phyloP scores from a whole-genome alignment of 2,888 invertebrate genomes.

The Osmoderma eremita region DNA sequence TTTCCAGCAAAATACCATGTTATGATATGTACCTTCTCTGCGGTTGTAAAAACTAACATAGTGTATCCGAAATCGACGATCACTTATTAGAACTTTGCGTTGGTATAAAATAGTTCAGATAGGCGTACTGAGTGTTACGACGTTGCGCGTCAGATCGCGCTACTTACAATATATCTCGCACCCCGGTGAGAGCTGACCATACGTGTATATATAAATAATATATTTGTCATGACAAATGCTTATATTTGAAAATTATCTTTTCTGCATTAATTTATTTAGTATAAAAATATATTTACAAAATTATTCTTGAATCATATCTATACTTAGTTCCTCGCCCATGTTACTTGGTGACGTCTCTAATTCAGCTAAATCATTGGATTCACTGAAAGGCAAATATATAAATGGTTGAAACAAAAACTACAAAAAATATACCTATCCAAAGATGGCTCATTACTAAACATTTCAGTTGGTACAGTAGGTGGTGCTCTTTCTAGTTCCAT shows the following conservation, averaged over 20 bases:
- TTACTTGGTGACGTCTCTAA: conserved; percentile 87
- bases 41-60: too few species aligned
- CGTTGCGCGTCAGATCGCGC: too few species aligned
- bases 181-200: too few species aligned
- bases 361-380: conserved; percentile 81
- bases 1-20: too few species aligned
- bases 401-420: conserved; percentile 17
- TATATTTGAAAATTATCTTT: background rate
- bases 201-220: too few species aligned
- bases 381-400: conserved; percentile 68
- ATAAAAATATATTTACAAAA: conserved; percentile 2
- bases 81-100: too few species aligned
- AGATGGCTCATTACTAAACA: conserved; percentile 94
- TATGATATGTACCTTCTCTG: too few species aligned
- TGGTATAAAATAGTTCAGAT: too few species aligned
- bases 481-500: conserved; percentile 87
- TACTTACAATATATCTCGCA: too few species aligned
- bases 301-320: conserved; percentile 67
- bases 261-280: background rate
- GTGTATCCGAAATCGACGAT: too few species aligned
- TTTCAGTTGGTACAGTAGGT: conserved; percentile 90
- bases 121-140: too few species aligned
- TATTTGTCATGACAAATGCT: too few species aligned
- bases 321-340: conserved; percentile 80
- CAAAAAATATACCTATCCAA: conserved; percentile 75